Evolutionary conservation across 2,113 vertebrate species (phyloP).

Genomic region (Budorcas taxicolor): DNA sequence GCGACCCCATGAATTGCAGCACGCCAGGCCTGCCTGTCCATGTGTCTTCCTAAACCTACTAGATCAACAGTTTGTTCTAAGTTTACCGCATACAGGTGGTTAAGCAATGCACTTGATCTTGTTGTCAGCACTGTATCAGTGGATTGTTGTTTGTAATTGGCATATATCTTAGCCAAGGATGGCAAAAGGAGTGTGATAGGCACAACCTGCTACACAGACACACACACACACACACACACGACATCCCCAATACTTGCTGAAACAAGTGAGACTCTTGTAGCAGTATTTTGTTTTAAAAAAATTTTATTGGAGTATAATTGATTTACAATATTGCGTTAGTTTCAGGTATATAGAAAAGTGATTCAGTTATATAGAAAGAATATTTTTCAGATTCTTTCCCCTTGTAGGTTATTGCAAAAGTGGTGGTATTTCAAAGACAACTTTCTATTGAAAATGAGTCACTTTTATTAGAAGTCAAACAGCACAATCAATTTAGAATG

Average conservation of each 20-base stretch:
- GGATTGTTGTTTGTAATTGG: not conserved
- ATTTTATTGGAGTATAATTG: not conserved
- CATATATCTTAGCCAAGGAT: not conserved
- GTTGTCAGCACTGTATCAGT: not conserved
- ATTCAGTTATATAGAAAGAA: not conserved
- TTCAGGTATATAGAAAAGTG: not conserved
- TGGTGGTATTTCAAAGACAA: not conserved
- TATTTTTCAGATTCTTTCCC: not conserved
- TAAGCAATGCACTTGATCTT: not conserved
- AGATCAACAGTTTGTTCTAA: not conserved
- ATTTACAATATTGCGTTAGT: not conserved
- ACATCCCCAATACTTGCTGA: not conserved
- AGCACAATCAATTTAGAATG: conserved; percentile 39
- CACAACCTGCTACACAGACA: not conserved
- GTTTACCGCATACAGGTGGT: not conserved
- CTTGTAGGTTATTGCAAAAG: not conserved
- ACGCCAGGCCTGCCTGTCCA: too few relatives aligned
- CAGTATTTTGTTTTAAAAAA: not conserved
- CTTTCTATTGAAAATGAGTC: not conserved
- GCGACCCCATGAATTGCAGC: too few relatives aligned
- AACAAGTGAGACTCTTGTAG: not conserved
- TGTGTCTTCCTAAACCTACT: not conserved
- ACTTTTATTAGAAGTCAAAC: conserved; percentile 24
- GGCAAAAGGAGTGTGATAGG: not conserved
- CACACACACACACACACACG: not conserved